Conservation (phyloP, 2,113 vertebrate species). For the Scopus umbretta region DNA sequence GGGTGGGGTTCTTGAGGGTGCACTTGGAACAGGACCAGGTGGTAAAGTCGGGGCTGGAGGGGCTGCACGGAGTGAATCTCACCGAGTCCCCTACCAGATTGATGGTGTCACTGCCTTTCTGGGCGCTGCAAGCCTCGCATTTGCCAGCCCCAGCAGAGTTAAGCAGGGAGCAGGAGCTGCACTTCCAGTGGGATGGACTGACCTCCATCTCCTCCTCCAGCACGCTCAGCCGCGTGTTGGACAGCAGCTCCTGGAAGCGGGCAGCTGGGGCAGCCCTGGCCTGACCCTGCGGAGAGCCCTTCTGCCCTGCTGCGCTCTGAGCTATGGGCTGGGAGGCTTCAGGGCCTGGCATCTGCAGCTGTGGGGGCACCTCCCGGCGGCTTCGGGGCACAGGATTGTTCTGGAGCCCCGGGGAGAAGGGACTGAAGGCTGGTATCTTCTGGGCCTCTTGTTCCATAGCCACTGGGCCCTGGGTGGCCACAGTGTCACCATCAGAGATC, state of each 20-base stretch:
- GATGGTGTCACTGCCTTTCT: constrained; percentile 79
- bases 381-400: constrained; percentile 94
- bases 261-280: constrained; percentile 31
- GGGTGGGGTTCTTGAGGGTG: constrained; percentile 88
- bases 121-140: constrained; percentile 77
- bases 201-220: constrained; percentile 85
- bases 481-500: constrained; percentile 73
- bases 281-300: constrained; percentile 71
- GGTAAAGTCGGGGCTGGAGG: constrained; percentile 93
- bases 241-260: constrained; percentile 74
- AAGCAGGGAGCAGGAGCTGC: constrained; percentile 77
- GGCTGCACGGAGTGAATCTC: constrained; percentile 88
- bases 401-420: constrained; percentile 84
- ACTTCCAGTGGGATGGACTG: constrained; percentile 76
- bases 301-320: constrained; percentile 45
- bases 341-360: constrained; percentile 71
- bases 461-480: constrained; percentile 57
- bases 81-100: constrained; percentile 87
- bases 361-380: constrained; percentile 91
- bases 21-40: constrained; percentile 95
- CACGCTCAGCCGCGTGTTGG: constrained; percentile 84
- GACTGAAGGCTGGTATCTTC: constrained; percentile 68
- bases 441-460: constrained; percentile 70
- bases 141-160: constrained; percentile 47
- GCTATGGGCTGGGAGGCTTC: constrained; percentile 68